Evolutionary conservation across 2,888 invertebrate species (phyloP).

Genomic region (Lasiommata megera): DNA sequence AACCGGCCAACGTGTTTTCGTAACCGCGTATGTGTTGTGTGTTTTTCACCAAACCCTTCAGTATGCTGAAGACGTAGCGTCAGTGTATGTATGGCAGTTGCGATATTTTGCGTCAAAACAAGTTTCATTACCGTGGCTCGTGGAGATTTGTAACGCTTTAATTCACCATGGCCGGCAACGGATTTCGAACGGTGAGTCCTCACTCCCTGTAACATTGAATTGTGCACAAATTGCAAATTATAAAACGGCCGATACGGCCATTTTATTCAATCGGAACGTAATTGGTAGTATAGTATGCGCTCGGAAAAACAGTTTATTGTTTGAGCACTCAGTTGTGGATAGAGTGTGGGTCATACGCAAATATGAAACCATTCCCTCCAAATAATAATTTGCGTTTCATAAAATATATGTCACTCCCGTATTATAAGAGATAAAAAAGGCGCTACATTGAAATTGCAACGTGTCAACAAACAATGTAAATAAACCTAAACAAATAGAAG

Average conservation of each 20-base stretch:
- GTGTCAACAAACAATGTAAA: no score
- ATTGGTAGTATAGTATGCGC: conserved; percentile 4
- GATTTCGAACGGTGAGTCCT: conserved; percentile 36
- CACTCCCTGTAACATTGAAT: conserved; percentile 28
- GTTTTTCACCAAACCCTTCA: conserved; percentile 16
- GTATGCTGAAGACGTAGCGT: conserved; percentile 24
- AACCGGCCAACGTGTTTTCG: conserved; percentile 29
- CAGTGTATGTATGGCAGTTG: conserved; percentile 34
- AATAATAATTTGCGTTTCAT: no score
- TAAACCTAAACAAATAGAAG: no score
- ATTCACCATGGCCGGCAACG: conserved; percentile 30
- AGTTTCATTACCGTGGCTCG: not conserved
- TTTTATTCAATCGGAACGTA: conserved; percentile 21
- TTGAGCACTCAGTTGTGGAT: not conserved
- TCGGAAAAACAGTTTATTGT: conserved; percentile 12
- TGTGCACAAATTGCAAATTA: conserved; percentile 31
- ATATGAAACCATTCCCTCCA: not conserved
- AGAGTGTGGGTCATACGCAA: not conserved
- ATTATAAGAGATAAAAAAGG: no score
- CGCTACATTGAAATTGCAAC: no score
- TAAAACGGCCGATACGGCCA: conserved; percentile 26
- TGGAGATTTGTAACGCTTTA: conserved; percentile 22
- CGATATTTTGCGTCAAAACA: conserved; percentile 38
- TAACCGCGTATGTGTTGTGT: conserved; percentile 46
- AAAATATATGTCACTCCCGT: no score